A percentile compares a stretch with the other conserved stretches of the same genome.
Conservation (phyloP, 2,888 invertebrate species). For the Mythimna loreyi region DNA sequence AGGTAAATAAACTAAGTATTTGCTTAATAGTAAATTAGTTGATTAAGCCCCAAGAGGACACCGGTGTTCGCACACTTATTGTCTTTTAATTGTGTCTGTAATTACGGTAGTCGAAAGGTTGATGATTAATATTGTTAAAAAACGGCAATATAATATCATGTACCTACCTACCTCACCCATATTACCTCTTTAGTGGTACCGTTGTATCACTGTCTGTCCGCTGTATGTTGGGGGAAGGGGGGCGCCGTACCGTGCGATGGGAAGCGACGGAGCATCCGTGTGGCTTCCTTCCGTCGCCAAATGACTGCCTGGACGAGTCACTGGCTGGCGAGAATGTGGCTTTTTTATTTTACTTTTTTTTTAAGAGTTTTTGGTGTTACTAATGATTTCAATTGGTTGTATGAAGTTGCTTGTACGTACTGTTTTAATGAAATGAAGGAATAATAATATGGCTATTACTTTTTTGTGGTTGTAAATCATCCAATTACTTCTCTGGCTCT, state of each 20-base stretch:
- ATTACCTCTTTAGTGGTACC: not conserved
- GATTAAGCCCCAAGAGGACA: too few relatives aligned
- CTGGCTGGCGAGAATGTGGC: constrained; percentile 17
- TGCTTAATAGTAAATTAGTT: too few relatives aligned
- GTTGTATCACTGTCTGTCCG: constrained; percentile 1
- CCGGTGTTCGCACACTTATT: too few relatives aligned
- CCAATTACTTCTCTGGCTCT: not conserved
- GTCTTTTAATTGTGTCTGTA: too few relatives aligned
- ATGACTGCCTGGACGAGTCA: constrained; percentile 36
- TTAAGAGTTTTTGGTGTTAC: not conserved
- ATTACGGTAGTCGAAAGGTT: too few relatives aligned
- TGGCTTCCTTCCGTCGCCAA: constrained; percentile 70
- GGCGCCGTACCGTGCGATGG: constrained; percentile 55
- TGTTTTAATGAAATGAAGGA: too few relatives aligned
- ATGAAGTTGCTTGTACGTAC: too few relatives aligned
- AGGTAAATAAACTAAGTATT: too few relatives aligned
- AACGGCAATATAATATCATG: not conserved
- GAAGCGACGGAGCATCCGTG: constrained; percentile 61
- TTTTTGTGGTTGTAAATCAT: not conserved
- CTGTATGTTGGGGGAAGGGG: not conserved
- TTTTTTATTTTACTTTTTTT: constrained; percentile 18
- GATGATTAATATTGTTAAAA: not conserved
- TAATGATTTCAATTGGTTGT: too few relatives aligned
- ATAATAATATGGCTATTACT: too few relatives aligned
- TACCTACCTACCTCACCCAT: not conserved